These are phyloP conservation scores for Brotula barbata DNA, from an alignment of 2,797 vertebrate species.

Conservation along the genomic window DNA sequence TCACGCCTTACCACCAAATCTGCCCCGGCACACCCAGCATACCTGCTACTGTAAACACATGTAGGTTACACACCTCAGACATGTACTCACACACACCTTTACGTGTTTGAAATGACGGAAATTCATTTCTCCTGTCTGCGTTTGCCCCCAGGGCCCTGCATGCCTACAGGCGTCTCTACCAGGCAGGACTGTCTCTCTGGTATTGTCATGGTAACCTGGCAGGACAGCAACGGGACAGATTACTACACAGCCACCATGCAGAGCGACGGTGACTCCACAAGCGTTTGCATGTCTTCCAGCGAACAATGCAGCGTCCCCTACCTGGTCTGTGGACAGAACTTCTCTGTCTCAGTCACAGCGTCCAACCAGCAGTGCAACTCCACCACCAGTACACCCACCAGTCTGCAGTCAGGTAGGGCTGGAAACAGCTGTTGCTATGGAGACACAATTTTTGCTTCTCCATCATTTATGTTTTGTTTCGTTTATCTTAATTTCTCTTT, in stretches of 20 bases:
- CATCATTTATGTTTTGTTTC: too few species aligned
- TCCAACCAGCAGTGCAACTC: slow-evolving; percentile 64
- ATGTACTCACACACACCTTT: too few species aligned
- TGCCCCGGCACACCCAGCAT: slow-evolving; percentile 57
- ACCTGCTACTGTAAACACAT: slow-evolving; percentile 48
- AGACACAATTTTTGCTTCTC: too few species aligned
- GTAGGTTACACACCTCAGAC: slow-evolving; percentile 50
- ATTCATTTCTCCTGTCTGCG: not conserved
- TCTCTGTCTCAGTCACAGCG: slow-evolving; percentile 73
- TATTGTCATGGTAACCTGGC: slow-evolving; percentile 62
- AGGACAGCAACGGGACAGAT: slow-evolving; percentile 53
- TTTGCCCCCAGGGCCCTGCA: slow-evolving; percentile 69
- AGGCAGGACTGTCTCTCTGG: slow-evolving; percentile 63
- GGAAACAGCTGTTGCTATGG: not conserved
- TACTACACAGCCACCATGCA: slow-evolving; percentile 62
- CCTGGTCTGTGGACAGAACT: slow-evolving; percentile 70
- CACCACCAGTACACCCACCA: slow-evolving; percentile 25
- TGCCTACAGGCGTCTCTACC: slow-evolving; percentile 50
- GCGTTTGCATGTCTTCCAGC: slow-evolving; percentile 54
- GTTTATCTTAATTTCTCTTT: too few species aligned
- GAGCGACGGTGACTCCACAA: slow-evolving; percentile 35
- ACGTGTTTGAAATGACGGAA: too few species aligned
- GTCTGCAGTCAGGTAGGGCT: slow-evolving; percentile 67
- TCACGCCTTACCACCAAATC: slow-evolving; percentile 50
- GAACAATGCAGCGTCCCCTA: slow-evolving; percentile 48